Evolutionary conservation across 2,888 invertebrate genomes (phyloP), one percentile per base, ranked within the genome.

Genomic region (Lepidocyrtinus sp.): DNA sequence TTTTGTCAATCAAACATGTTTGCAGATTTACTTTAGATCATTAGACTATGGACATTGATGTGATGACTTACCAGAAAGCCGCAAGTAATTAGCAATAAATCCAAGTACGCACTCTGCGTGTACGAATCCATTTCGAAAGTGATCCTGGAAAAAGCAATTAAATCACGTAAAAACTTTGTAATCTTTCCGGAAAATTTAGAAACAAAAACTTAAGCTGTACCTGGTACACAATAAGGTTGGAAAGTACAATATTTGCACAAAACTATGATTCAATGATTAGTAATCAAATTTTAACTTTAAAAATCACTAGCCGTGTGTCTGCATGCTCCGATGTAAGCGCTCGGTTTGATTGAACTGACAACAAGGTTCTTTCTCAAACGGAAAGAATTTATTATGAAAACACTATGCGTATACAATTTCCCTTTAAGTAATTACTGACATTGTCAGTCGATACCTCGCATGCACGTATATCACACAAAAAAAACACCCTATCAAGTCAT

Each of bases 1-100:
- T 12, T 5, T 36, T 12, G 36, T 36, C 36, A 36, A 36, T 36
- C 5, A 36, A 36, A 36, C 36, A n/a, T n/a, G n/a, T n/a, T n/a
- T n/a, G n/a, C n/a, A n/a, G n/a, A n/a, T n/a, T n/a, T n/a, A n/a
- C n/a, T n/a, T n/a, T n/a, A n/a, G n/a, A n/a, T n/a, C n/a, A n/a
- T n/a, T n/a, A n/a, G n/a, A n/a, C n/a, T n/a, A n/a, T n/a, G n/a
- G n/a, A n/a, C n/a, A n/a, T n/a, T n/a, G n/a, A n/a, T n/a, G n/a
- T n/a, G n/a, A n/a, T 36, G n/a, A 15, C 75, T 69, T 64, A 76
- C 75, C 75, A 76, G 24, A 76, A 76, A 76, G 46, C 69, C 75
- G 27, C 75, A 76, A 5, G 75, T 70, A 27, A 76, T 70, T n/a
- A 69, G 15, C 15, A 76, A 7, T 15, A 76, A 62, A 25, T 76